Evolutionary conservation across 2,888 invertebrate genomes (phyloP), one percentile per base, ranked within the genome.

Genomic region (Eurois occulta): DNA sequence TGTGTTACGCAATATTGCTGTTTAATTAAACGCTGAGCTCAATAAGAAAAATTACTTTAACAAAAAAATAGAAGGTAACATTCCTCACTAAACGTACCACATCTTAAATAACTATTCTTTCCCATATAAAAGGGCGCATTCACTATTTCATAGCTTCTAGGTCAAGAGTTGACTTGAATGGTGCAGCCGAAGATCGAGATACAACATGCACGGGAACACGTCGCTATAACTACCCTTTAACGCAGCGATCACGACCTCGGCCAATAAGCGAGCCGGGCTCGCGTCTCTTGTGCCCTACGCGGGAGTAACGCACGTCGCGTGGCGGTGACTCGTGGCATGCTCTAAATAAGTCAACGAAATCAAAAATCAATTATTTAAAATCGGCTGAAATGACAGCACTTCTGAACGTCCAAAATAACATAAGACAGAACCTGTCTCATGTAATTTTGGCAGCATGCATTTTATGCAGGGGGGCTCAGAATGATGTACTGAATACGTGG

Each of bases 111-210:
- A 10, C 28, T 5, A 72, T 52, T 21, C 16, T 38, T 21, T 43
- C 0, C 0, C 1, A 43, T 60, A 21, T n/a, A 21, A 32, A 48
- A 38, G 48, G 2, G 16, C 13, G 35, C 43, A 71, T 83, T 60
- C 43, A 60, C 28, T 35, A 32, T 24, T 16, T 3, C 41, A 46
- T 28, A 38, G 62, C 46, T 86, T 84, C 38, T 86, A 83, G 84
- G 86, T 86, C 84, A 83, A 84, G 84, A n/a, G 62, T 24, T 58
- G 32, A 21, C 71, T 77, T 64, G 72, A 78, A 86, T 65, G 64
- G 32, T 28, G 62, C 41, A 55, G 64, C 38, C 77, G 46, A 72
- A 86, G 86, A 84, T 84, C 86, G 75, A 43, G 84, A 84, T 84
- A 84, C 68, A 83, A 58, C 86, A 84, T 86, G 84, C 41, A 55